Evolutionary conservation across 1,140 invertebrate species (phyloP), one percentile per base, ranked within the genome.

Genomic region (Himalopsyche phryganea): DNA sequence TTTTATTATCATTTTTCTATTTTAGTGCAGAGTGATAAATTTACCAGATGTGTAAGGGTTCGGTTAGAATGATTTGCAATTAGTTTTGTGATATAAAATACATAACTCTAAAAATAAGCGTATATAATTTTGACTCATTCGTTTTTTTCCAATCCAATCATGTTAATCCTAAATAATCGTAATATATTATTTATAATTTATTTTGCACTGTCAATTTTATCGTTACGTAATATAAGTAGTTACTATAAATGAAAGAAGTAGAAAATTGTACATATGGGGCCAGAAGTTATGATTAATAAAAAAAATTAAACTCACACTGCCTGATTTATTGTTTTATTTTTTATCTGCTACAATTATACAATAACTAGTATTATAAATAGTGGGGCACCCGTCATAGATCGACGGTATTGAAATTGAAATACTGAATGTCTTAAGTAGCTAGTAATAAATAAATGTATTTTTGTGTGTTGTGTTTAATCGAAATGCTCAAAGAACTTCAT

Each of bases 71-170:
- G 45, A 60, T 49, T 64, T 59, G 53, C 54, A 64, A 57, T 47
- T 64, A 64, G 62, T 60, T 64, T 64, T 64, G 62, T 64, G 62
- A 64, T 64, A 64, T 64, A 64, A 64, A 64, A 64, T 64, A 64
- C 60, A 64, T 64, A 28, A 28, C 23, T 28, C 9, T 28, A 28
- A 28, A 28, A 60, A 3, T 28, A 5, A 28, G 23, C 23, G 9
- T 28, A 9, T 28, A 28, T 64, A 57, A 64, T 38, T 64, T 63
- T 50, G 28, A 56, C 41, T 33, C 13, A 35, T 14, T 36, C 11
- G 17, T 36, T 50, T 50, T 15, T 38, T 17, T 45, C n/a, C 17
- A 19, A 45, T 17, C 18, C n/a, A 19, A 17, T 19, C 13, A n/a
- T 40, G n/a, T 40, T n/a, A 15, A 40, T 40, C 11, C 15, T 40